These are phyloP conservation scores for Morinoia aosen DNA, from an alignment of 2,888 invertebrate species.

Conservation along the genomic window DNA sequence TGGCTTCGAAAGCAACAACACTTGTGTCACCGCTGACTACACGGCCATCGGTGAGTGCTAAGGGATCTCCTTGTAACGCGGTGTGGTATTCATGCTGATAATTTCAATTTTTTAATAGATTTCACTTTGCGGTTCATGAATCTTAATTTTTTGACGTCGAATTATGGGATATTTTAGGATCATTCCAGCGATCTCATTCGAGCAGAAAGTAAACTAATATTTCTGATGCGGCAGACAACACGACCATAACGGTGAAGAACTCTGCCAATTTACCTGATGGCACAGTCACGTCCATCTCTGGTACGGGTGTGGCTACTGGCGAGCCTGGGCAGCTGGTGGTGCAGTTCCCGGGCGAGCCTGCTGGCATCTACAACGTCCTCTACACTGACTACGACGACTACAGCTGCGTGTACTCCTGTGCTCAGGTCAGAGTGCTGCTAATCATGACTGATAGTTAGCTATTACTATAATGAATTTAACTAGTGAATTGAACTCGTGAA, in stretches of 20 bases:
- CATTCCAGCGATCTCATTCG: not conserved
- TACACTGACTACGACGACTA: slow-evolving; percentile 41
- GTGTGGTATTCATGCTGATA: not conserved
- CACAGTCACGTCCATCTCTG: not conserved
- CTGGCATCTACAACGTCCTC: slow-evolving; percentile 29
- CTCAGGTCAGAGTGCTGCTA: not conserved
- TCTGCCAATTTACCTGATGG: slow-evolving; percentile 1
- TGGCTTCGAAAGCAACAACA: not conserved
- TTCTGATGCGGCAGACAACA: not conserved
- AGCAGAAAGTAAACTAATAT: not conserved
- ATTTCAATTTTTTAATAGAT: not conserved
- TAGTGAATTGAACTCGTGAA: no score
- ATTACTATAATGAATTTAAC: no score
- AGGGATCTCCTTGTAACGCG: not conserved
- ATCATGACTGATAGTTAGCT: not conserved
- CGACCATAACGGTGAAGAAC: slow-evolving; percentile 4
- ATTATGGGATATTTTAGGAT: not conserved
- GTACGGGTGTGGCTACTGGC: not conserved
- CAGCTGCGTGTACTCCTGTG: slow-evolving; percentile 47
- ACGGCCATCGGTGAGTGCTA: slow-evolving; percentile 1
- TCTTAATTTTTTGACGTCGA: not conserved
- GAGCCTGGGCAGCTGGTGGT: slow-evolving; percentile 45
- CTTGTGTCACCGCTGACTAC: slow-evolving; percentile 32
- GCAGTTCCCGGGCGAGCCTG: not conserved
- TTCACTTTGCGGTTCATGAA: not conserved